Evolutionary conservation across 2,888 invertebrate species (phyloP).

Genomic region (Dryobotodes eremita): DNA sequence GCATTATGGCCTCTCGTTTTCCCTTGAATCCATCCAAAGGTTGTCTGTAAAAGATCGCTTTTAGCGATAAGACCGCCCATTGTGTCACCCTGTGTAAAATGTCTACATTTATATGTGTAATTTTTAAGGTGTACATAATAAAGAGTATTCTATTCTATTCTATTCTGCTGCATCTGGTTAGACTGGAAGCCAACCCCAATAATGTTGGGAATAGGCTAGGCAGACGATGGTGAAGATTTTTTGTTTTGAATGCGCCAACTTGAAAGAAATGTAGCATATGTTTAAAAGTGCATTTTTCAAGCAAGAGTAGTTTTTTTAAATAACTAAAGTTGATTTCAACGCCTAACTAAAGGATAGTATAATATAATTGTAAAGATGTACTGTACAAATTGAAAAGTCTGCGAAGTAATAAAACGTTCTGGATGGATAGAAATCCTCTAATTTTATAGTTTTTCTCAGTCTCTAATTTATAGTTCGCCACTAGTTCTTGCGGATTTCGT

Average conservation of each 20-base stretch:
- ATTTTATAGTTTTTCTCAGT: slow-evolving; percentile 20
- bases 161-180: too few relatives aligned
- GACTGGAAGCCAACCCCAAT: too few relatives aligned
- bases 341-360: not conserved
- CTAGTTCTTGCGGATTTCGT: slow-evolving; percentile 11
- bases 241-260: not conserved
- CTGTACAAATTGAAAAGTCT: slow-evolving; percentile 4
- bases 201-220: too few relatives aligned
- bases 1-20: too few relatives aligned
- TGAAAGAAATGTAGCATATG: not conserved
- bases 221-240: too few relatives aligned
- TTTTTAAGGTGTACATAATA: too few relatives aligned
- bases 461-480: slow-evolving; percentile 30
- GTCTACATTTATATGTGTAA: too few relatives aligned
- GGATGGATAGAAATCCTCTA: not conserved
- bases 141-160: too few relatives aligned
- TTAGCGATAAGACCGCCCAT: too few relatives aligned
- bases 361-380: not conserved
- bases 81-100: too few relatives aligned
- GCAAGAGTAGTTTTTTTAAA: not conserved
- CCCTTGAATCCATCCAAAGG: too few relatives aligned
- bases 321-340: not conserved
- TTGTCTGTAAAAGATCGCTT: too few relatives aligned
- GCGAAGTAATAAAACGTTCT: slow-evolving; percentile 9
- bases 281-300: not conserved